A percentile compares a stretch with the other conserved stretches of the same genome.
Evolutionary conservation across 1,140 invertebrate genomes (phyloP).

Genomic region (Aphaenogaster rudis): DNA sequence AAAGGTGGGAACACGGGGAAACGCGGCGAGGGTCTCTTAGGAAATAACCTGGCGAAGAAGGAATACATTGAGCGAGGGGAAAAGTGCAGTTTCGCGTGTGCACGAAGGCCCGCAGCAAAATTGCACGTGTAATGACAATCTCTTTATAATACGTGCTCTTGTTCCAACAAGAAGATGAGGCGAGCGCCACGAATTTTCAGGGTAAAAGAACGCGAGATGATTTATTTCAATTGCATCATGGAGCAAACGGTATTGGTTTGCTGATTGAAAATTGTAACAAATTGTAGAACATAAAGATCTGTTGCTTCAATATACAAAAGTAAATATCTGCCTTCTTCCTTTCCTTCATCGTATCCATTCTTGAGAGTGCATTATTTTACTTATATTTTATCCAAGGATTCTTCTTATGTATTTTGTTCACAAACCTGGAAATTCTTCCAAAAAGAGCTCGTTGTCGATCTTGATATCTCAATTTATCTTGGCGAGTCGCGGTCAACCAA

Average conservation of each 20-base stretch:
- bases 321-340: not conserved
- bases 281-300: not conserved
- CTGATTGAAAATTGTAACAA: not conserved
- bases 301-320: not conserved
- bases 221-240: slow-evolving; percentile 18
- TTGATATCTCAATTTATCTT: slow-evolving; percentile 38
- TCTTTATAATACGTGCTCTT: not conserved
- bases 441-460: not conserved
- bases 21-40: not conserved
- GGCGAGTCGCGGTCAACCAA: slow-evolving; percentile 53
- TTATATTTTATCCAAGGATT: not conserved
- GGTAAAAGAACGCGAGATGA: not conserved
- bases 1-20: not conserved
- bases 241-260: not conserved
- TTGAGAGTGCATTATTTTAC: not conserved
- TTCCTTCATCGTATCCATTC: not conserved
- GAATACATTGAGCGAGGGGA: not conserved
- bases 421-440: not conserved
- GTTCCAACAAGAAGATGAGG: not conserved
- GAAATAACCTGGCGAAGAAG: slow-evolving; percentile 6
- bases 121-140: slow-evolving; percentile 15
- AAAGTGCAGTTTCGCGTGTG: slow-evolving; percentile 41
- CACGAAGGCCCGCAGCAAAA: not conserved
- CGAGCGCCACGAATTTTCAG: not conserved
- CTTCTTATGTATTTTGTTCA: too few relatives aligned